phyloP scores from a whole-genome alignment of 30 jellyfish, hydroid and myxozoan species.

The Euphysa ruthae region DNA sequence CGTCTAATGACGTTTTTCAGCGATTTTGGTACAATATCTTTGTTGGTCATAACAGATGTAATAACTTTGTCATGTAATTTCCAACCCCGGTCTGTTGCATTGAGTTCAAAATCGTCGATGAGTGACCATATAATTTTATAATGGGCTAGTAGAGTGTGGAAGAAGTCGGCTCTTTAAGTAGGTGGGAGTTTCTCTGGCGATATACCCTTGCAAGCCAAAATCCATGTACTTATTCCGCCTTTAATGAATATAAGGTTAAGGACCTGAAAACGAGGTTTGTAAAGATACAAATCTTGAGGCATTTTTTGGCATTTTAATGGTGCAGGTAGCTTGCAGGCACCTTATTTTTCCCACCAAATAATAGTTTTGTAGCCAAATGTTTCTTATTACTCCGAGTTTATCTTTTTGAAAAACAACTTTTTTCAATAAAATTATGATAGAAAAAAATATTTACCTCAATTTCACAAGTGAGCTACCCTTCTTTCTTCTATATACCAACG shows the following conservation, averaged over 20 bases:
- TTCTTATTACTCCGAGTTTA: no score
- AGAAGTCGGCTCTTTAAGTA: background rate
- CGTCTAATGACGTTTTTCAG: conserved; percentile 16
- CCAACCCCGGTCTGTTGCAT: conserved; percentile 40
- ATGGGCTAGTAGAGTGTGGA: conserved; percentile 9
- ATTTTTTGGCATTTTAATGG: no score
- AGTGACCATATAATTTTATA: background rate
- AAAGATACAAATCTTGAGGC: no score
- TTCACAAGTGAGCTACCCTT: no score
- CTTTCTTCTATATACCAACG: no score
- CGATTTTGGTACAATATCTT: conserved; percentile 25
- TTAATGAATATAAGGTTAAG: background rate
- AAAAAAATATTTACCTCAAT: no score
- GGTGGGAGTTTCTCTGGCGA: conserved; percentile 27
- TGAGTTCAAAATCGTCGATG: conserved; percentile 10
- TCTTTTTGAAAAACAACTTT: no score
- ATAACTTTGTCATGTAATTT: conserved; percentile 11
- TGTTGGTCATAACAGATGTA: conserved; percentile 28
- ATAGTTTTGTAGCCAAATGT: no score
- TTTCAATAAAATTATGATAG: no score
- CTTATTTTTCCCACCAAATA: no score
- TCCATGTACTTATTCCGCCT: background rate
- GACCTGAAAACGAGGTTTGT: no score
- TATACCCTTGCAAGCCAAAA: conserved; percentile 11
- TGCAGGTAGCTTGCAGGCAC: no score